Conservation (phyloP, 2,888 invertebrate species). For the Brachyopa scutellaris region DNA sequence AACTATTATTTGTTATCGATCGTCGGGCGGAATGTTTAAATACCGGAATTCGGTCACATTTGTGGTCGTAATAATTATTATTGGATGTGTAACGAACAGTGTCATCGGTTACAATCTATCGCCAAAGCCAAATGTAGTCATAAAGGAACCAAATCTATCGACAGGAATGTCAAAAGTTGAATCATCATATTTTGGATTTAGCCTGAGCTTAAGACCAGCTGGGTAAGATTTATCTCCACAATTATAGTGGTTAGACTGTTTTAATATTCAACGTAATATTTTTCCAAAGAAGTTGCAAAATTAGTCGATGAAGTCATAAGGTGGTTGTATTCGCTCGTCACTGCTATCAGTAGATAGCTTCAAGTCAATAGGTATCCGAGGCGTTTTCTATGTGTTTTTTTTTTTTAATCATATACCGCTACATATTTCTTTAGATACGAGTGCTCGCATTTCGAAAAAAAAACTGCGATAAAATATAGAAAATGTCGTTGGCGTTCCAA, state of each 20-base stretch:
- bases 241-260: background rate
- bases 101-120: constrained; percentile 79
- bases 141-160: constrained; percentile 78
- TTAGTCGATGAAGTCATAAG: constrained; percentile 61
- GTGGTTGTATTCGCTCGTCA: background rate
- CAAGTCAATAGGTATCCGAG: constrained; percentile 18
- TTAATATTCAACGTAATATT: background rate
- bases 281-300: constrained; percentile 15
- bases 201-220: constrained; percentile 77
- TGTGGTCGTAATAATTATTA: constrained; percentile 10
- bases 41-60: constrained; percentile 35
- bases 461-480: constrained; percentile 14
- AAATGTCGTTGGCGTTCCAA: background rate
- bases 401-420: background rate
- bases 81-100: constrained; percentile 4
- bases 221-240: constrained; percentile 76
- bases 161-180: constrained; percentile 77
- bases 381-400: background rate
- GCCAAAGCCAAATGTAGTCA: constrained; percentile 79
- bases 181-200: constrained; percentile 81
- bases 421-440: background rate
- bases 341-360: constrained; percentile 34
- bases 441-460: background rate
- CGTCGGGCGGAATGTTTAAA: constrained; percentile 26
- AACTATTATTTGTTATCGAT: background rate